Percentiles rank a stretch among this genome's conserved stretches.
These are phyloP conservation scores for Chrysodeixis includens DNA, from an alignment of 2,888 invertebrate genomes.

Conservation along the genomic window DNA sequence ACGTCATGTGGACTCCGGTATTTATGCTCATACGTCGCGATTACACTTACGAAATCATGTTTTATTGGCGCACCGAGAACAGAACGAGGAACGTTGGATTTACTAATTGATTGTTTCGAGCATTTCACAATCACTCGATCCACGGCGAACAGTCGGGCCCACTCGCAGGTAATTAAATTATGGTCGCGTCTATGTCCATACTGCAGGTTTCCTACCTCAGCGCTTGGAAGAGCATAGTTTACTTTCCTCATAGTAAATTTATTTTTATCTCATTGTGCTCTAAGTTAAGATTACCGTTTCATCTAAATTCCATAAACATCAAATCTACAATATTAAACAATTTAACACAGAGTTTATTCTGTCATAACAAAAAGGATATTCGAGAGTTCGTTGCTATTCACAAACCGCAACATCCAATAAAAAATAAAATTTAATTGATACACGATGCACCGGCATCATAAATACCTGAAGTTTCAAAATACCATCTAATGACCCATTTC, in stretches of 20 bases:
- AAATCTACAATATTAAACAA: not conserved
- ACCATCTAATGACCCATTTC: slow-evolving; percentile 52
- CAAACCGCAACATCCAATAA: not conserved
- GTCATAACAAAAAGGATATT: not conserved
- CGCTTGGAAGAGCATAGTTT: too few species aligned
- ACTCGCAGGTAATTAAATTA: not conserved
- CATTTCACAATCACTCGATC: slow-evolving; percentile 45
- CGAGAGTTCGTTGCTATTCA: not conserved
- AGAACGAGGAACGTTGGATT: slow-evolving; percentile 57
- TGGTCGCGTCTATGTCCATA: not conserved
- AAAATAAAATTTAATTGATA: not conserved
- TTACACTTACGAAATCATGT: slow-evolving; percentile 79
- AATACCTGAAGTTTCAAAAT: slow-evolving; percentile 24
- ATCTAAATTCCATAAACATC: too few species aligned
- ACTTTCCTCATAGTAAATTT: too few species aligned
- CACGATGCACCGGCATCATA: not conserved
- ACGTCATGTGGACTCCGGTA: slow-evolving; percentile 77
- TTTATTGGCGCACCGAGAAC: slow-evolving; percentile 66
- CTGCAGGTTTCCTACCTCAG: not conserved
- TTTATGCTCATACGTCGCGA: slow-evolving; percentile 74
- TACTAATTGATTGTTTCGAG: slow-evolving; percentile 68
- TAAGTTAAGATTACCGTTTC: too few species aligned
- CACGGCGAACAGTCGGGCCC: not conserved
- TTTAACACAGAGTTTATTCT: not conserved
- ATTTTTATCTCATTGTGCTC: too few species aligned